Evolutionary conservation across 2,113 vertebrate species (phyloP), one percentile per base, ranked within the genome.

Genomic region (Channa maculata): DNA sequence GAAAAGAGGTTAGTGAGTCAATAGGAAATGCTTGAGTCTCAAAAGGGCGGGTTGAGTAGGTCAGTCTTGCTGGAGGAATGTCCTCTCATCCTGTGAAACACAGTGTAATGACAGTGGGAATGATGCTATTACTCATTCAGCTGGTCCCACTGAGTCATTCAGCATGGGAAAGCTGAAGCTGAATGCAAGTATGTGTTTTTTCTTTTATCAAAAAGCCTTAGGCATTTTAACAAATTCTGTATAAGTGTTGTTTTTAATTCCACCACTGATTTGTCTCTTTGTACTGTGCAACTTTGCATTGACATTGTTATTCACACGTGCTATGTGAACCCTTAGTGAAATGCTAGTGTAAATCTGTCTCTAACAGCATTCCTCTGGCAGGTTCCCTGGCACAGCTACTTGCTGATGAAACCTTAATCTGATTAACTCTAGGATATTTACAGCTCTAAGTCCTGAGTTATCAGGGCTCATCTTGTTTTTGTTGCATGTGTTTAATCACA

Each of bases 401-500:
- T 55, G 80, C 68, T 74, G 87, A 84, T 86, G 82, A 85, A 80
- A 69, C 76, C 77, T 76, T 90, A 91, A 91, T 92, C 88, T 86
- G 75, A 90, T 90, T 92, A 90, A 65, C 88, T 43, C 71, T 9
- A 44, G 79, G 88, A 87, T 92, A 91, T 93, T 92, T 93, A 90
- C 82, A 83, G 90, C 88, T 80, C 77, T 83, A 82, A 92, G 57
- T 89, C 85, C 66, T 45, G 50, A 38, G 59, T 84, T 87, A 91
- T 88, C 86, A 60, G 82, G 81, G 81, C 75, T 74, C 75, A 88
- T 86, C 88, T 85, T 85, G 73, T 81, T 87, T 77, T 80, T 60
- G 66, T 63, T 74, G 64, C 53, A 33, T 46, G 51, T 8, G 8
- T 70, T 49, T 44, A 59, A 44, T 73, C 41, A 12, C 36, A 60